Conservation (phyloP, 2,797 vertebrate genomes). For the Sandelia bainsii region DNA sequence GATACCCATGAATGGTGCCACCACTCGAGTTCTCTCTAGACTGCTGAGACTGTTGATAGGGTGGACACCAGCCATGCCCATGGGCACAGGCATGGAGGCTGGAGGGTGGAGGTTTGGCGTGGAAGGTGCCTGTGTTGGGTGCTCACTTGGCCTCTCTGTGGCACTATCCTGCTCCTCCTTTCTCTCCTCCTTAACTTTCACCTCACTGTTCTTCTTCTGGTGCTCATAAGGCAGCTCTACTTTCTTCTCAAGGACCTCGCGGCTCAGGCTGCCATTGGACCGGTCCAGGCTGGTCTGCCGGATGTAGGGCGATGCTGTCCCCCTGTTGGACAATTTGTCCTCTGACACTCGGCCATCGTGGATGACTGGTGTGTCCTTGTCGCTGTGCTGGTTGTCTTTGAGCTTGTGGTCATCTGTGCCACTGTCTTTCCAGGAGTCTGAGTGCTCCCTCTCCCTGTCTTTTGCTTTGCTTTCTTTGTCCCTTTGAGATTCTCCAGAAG, state of each 20-base stretch:
- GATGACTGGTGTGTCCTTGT: constrained; percentile 89
- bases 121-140: constrained; percentile 59
- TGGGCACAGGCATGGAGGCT: constrained; percentile 89
- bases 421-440: constrained; percentile 89
- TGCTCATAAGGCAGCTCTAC: constrained; percentile 86
- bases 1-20: constrained; percentile 97
- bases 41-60: constrained; percentile 93
- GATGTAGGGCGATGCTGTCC: constrained; percentile 89
- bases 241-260: constrained; percentile 90
- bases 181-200: constrained; percentile 97
- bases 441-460: constrained; percentile 91
- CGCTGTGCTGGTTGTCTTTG: constrained; percentile 90
- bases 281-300: constrained; percentile 89
- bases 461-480: constrained; percentile 93
- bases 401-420: constrained; percentile 91
- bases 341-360: constrained; percentile 88
- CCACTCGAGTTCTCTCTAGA: constrained; percentile 96
- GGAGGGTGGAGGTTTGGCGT: constrained; percentile 85
- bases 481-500: constrained; percentile 89
- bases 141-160: constrained; percentile 83
- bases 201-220: constrained; percentile 91
- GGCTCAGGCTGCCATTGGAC: constrained; percentile 86
- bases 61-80: constrained; percentile 93
- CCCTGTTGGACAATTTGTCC: constrained; percentile 89
- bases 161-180: constrained; percentile 93